Evolutionary conservation across 1,140 invertebrate genomes (phyloP).

Genomic region (Trachelipus rathkii): DNA sequence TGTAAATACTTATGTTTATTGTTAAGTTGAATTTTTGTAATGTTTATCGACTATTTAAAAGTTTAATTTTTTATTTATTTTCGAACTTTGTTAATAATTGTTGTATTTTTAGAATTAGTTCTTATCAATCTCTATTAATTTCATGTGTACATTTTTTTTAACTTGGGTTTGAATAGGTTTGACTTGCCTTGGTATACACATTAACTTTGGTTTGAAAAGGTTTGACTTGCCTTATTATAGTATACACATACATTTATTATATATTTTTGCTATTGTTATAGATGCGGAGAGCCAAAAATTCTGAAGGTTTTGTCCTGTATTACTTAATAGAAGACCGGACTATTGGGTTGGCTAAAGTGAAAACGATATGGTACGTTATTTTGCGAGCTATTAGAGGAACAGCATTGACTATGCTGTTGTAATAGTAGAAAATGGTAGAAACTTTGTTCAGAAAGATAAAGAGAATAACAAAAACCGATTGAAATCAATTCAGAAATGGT

Average conservation of each 20-base stretch:
- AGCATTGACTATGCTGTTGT: constrained; percentile 29
- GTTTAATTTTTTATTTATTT: too few species aligned
- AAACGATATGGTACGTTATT: constrained; percentile 56
- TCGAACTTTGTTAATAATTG: too few species aligned
- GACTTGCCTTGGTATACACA: too few species aligned
- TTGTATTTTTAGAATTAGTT: too few species aligned
- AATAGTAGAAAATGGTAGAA: neutral
- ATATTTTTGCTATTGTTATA: constrained; percentile 16
- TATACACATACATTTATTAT: neutral
- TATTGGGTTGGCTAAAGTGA: constrained; percentile 55
- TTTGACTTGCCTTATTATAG: too few species aligned
- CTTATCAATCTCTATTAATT: too few species aligned
- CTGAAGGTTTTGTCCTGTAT: constrained; percentile 55
- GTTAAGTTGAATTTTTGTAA: too few species aligned
- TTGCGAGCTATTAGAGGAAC: constrained; percentile 54
- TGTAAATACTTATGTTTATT: too few species aligned
- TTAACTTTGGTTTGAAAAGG: too few species aligned
- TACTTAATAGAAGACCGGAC: constrained; percentile 51
- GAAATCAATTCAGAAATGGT: constrained; percentile 28
- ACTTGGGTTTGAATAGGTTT: too few species aligned
- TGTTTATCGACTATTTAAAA: too few species aligned
- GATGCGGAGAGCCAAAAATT: constrained; percentile 49
- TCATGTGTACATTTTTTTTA: too few species aligned
- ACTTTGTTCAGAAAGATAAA: neutral
- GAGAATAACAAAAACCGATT: constrained; percentile 17